These are phyloP conservation scores for Oreochromis niloticus DNA, from an alignment of 2,113 vertebrate species.

Conservation along the genomic window DNA sequence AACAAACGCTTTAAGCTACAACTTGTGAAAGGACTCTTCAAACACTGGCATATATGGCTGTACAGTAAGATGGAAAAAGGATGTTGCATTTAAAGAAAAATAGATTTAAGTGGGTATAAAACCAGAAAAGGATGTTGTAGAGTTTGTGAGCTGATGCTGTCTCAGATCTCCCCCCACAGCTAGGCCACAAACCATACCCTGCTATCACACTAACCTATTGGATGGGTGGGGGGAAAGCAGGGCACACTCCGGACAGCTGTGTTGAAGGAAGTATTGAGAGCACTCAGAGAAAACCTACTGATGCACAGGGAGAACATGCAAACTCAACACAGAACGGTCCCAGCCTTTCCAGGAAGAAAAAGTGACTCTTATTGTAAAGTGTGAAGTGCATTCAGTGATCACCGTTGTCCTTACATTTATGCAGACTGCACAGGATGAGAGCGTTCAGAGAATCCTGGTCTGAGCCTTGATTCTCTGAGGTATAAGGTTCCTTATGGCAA, in stretches of 20 bases:
- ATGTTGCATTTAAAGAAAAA: neutral
- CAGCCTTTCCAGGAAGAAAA: neutral
- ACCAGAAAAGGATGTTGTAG: neutral
- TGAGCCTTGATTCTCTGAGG: neutral
- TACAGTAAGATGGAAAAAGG: neutral
- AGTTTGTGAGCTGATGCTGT: neutral
- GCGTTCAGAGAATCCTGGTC: neutral
- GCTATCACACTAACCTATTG: too few relatives aligned
- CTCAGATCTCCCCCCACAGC: too few relatives aligned
- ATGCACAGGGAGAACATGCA: neutral
- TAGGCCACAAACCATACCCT: too few relatives aligned
- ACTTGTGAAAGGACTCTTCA: neutral
- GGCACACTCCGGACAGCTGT: neutral
- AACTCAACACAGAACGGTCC: neutral
- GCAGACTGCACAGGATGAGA: neutral
- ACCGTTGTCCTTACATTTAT: neutral
- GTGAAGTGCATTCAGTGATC: neutral
- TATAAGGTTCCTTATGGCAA: neutral
- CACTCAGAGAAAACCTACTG: neutral
- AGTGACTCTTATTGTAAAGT: neutral
- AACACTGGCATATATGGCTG: neutral
- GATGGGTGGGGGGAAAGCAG: too few relatives aligned
- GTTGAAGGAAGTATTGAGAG: neutral
- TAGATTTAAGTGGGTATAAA: neutral
- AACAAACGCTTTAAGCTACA: neutral